Percentiles rank a stretch among this genome's conserved stretches.
phyloP scores from a whole-genome alignment of 1,140 invertebrate species.

The Drosophila subobscura region DNA sequence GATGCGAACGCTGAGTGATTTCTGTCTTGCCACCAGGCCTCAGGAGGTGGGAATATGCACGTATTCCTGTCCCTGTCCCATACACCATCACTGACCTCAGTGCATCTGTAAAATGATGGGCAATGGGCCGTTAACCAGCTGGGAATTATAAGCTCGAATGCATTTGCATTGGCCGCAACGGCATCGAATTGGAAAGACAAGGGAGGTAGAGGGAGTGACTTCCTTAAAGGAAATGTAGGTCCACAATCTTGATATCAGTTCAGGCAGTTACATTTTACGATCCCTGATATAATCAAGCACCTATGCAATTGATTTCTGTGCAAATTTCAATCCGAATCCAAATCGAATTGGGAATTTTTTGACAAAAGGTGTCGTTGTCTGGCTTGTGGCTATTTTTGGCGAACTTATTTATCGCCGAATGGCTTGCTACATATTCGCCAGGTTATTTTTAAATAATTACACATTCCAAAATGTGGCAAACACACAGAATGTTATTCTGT shows the following conservation, averaged over 20 bases:
- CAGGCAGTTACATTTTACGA: neutral
- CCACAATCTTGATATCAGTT: too few species aligned
- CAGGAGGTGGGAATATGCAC: constrained; percentile 26
- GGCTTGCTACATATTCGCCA: constrained; percentile 77
- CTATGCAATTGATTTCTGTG: too few species aligned
- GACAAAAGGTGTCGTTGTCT: constrained; percentile 54
- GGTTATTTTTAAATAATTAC: constrained; percentile 77
- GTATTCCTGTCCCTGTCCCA: constrained; percentile 23
- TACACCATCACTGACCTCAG: constrained; percentile 70
- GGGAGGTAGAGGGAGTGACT: too few species aligned
- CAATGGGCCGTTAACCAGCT: constrained; percentile 45
- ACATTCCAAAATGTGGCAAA: constrained; percentile 80
- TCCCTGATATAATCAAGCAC: too few species aligned
- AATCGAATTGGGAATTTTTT: constrained; percentile 26
- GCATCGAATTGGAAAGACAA: too few species aligned
- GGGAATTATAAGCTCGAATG: constrained; percentile 7
- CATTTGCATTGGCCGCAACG: too few species aligned
- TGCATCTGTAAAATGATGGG: constrained; percentile 65
- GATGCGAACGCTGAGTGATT: constrained; percentile 50
- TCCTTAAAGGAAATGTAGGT: too few species aligned
- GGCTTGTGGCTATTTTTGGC: constrained; percentile 54
- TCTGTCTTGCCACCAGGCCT: constrained; percentile 16
- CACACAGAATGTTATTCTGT: constrained; percentile 67
- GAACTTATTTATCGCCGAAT: constrained; percentile 70
- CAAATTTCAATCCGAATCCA: neutral